A percentile compares a stretch with the other conserved stretches of the same genome.
Evolutionary conservation across 2,113 vertebrate genomes (phyloP).

Genomic region (chimpanzee (Pan troglodytes)): NHGRI_mPanTro3-v2.1_pri NC_072420.2:15996501-15997000

Average conservation of each 20-base stretch:
- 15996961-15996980: background rate
- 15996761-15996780: background rate
- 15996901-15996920: background rate
- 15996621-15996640: too few species aligned
- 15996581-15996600: too few species aligned
- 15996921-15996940: background rate
- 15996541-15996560: too few species aligned
- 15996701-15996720: background rate
- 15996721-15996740: background rate
- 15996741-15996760: background rate
- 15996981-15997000: slow-evolving; percentile 27
- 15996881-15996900: background rate
- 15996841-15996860: background rate
- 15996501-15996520: too few species aligned
- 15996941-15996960: background rate
- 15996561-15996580: too few species aligned
- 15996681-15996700: too few species aligned
- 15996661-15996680: too few species aligned
- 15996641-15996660: too few species aligned
- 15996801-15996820: background rate
- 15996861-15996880: background rate
- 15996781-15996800: background rate
- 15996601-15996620: too few species aligned
- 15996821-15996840: background rate
- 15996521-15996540: too few species aligned